A percentile compares a stretch with the other conserved stretches of the same genome.
Evolutionary conservation across 2,888 invertebrate species (phyloP).

Genomic region (Ryuthela nishihirai): DNA sequence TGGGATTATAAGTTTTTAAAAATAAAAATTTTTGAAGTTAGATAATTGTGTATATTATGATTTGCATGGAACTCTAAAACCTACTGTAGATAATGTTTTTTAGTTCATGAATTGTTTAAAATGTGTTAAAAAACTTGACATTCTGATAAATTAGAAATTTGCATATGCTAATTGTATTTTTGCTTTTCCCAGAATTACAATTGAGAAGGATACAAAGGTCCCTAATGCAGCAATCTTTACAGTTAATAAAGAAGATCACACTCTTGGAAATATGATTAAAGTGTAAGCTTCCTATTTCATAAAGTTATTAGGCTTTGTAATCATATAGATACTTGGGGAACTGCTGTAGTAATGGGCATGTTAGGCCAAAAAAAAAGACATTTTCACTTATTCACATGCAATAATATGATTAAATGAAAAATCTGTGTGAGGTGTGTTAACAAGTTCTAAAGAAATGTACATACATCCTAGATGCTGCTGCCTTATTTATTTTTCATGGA

Average conservation of each 20-base stretch:
- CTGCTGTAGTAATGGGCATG: no score
- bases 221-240: conserved; percentile 99
- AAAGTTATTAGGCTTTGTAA: no score
- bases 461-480: no score
- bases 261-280: conserved; percentile 96
- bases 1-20: no score
- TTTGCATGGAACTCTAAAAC: neutral
- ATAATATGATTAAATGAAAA: no score
- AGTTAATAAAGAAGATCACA: conserved; percentile 98
- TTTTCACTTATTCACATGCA: no score
- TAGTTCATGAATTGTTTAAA: neutral
- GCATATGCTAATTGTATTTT: conserved; percentile 11
- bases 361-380: no score
- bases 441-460: no score
- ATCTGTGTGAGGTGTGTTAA: no score
- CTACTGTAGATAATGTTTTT: neutral
- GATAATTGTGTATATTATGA: neutral
- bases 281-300: conserved; percentile 71
- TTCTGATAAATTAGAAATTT: neutral
- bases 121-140: neutral
- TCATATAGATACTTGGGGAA: no score
- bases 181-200: conserved; percentile 70
- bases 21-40: no score
- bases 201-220: conserved; percentile 79
- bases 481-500: no score